A percentile compares a stretch with the other conserved stretches of the same genome.
phyloP scores from a whole-genome alignment of 30 jellyfish, hydroid and myxozoan species.

The Nemopilema nomurai region DNA sequence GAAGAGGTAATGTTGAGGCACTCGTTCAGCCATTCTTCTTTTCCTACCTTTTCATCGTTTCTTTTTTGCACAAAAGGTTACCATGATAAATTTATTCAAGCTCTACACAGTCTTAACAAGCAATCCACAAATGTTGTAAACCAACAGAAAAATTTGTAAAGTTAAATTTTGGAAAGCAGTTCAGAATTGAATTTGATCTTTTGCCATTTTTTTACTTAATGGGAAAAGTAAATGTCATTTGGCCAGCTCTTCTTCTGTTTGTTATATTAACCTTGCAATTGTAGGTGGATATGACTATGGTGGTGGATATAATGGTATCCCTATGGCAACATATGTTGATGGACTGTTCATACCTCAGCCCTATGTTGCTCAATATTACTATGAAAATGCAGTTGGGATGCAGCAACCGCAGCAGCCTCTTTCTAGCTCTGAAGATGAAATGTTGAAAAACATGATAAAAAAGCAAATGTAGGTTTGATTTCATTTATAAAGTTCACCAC shows the following conservation, averaged over 20 bases:
- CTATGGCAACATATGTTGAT: conserved; percentile 77
- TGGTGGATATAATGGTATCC: conserved; percentile 53
- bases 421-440: conserved; percentile 61
- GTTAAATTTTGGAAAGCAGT: no score
- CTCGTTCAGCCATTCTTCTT: background rate
- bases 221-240: no score
- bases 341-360: conserved; percentile 93
- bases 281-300: conserved; percentile 58
- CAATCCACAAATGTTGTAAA: no score
- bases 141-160: no score
- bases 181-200: no score
- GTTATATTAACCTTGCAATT: no score
- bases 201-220: no score
- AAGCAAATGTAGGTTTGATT: conserved; percentile 77
- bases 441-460: conserved; percentile 72
- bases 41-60: background rate
- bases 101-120: no score
- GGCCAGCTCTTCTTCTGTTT: background rate
- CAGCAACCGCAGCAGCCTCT: conserved; percentile 36
- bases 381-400: conserved; percentile 34
- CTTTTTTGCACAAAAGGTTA: no score
- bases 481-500: no score
- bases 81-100: no score
- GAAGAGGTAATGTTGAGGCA: conserved; percentile 75
- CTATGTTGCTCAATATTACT: conserved; percentile 63